Conservation (phyloP, 1,140 invertebrate species). For the Caenorhabditis briggsae region DNA sequence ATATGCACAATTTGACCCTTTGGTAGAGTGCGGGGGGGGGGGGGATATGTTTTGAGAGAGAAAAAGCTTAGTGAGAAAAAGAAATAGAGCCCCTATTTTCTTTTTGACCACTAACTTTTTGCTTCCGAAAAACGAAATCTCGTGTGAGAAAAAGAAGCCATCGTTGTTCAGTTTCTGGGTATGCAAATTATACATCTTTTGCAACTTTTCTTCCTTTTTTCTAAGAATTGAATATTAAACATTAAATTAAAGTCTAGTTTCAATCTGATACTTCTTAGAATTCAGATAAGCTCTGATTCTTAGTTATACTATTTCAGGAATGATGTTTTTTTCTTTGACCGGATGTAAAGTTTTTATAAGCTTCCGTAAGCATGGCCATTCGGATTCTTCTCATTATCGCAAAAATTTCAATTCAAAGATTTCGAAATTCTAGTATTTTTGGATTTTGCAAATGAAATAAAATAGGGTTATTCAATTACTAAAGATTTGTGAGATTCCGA, state of each 20-base stretch:
- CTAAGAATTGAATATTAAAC: too few relatives aligned
- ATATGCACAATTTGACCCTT: constrained; percentile 54
- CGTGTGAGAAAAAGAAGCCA: constrained; percentile 19
- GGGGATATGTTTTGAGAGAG: constrained; percentile 14
- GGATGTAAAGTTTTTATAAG: neutral
- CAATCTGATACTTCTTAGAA: too few relatives aligned
- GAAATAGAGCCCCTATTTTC: constrained; percentile 18
- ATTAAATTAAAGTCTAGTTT: neutral
- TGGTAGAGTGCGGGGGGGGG: constrained; percentile 32
- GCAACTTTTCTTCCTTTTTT: neutral
- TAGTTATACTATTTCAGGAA: too few relatives aligned
- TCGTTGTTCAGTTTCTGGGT: neutral
- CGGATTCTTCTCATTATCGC: too few relatives aligned
- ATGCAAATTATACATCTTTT: neutral
- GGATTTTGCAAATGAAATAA: too few relatives aligned
- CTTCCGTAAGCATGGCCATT: neutral
- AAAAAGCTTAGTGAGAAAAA: constrained; percentile 7
- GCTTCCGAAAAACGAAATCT: neutral
- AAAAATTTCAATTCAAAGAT: too few relatives aligned
- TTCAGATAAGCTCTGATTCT: too few relatives aligned
- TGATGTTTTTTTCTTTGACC: too few relatives aligned
- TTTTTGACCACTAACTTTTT: constrained; percentile 17
- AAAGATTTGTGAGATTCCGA: too few relatives aligned
- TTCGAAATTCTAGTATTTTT: too few relatives aligned
- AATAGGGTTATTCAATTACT: neutral